phyloP scores from a whole-genome alignment of 2,113 vertebrate species.

The Channa argus region DNA sequence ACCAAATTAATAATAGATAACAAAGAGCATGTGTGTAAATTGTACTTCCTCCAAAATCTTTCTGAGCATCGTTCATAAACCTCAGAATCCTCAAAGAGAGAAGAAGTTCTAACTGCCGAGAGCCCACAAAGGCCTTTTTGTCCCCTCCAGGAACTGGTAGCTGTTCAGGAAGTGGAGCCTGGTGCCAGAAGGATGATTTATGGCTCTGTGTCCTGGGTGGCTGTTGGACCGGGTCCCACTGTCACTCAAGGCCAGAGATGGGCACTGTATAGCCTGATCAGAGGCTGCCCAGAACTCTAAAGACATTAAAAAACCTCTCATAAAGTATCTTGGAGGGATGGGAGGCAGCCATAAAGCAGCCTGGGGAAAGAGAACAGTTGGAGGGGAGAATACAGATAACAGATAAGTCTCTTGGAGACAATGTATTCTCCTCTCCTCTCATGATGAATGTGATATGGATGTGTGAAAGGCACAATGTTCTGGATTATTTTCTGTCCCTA shows the following conservation, averaged over 20 bases:
- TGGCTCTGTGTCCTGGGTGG: constrained; percentile 94
- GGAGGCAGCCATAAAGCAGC: constrained; percentile 87
- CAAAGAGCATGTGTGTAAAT: constrained; percentile 13
- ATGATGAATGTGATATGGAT: background rate
- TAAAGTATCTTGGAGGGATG: constrained; percentile 90
- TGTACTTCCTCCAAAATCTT: constrained; percentile 24
- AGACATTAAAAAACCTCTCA: constrained; percentile 96
- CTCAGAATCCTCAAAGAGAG: constrained; percentile 67
- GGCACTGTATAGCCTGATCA: constrained; percentile 86
- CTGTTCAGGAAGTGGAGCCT: constrained; percentile 88
- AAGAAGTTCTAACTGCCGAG: constrained; percentile 78
- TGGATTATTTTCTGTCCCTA: too few species aligned
- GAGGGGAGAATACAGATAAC: constrained; percentile 93
- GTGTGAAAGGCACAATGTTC: too few species aligned
- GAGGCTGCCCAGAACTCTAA: constrained; percentile 88
- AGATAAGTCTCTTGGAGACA: constrained; percentile 88
- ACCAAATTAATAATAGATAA: constrained; percentile 28
- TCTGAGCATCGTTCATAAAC: constrained; percentile 78
- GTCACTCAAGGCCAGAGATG: constrained; percentile 92
- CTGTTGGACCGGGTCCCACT: constrained; percentile 95
- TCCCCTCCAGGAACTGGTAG: constrained; percentile 87
- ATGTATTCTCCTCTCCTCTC: constrained; percentile 80
- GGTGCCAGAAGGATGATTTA: constrained; percentile 98
- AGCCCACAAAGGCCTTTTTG: constrained; percentile 92
- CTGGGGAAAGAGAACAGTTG: constrained; percentile 90